These are phyloP conservation scores for Amphibalanus amphitrite DNA, from an alignment of 1,140 invertebrate genomes.

Conservation along the genomic window DNA sequence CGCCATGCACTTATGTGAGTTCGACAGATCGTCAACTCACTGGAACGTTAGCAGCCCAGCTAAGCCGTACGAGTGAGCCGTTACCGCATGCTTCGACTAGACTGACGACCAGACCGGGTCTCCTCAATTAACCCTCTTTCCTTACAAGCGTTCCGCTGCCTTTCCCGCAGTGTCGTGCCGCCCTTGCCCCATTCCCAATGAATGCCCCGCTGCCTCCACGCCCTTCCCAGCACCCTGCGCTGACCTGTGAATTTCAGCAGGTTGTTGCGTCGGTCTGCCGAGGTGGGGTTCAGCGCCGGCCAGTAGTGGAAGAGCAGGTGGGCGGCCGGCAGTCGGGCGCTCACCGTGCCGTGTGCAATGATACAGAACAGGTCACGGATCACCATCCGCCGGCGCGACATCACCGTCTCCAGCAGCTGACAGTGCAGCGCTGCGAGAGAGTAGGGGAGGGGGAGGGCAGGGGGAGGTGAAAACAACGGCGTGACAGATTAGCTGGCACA, in stretches of 20 bases:
- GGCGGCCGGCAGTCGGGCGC: conserved; percentile 74
- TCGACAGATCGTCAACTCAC: too few relatives aligned
- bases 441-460: background rate
- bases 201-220: conserved; percentile 26
- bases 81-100: too few relatives aligned
- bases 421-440: conserved; percentile 62
- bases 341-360: conserved; percentile 87
- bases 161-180: background rate
- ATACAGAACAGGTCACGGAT: conserved; percentile 88
- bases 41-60: too few relatives aligned
- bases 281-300: conserved; percentile 67
- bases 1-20: too few relatives aligned
- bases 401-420: conserved; percentile 85
- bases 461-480: too few relatives aligned
- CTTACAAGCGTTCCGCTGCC: too few relatives aligned
- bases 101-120: too few relatives aligned
- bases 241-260: conserved; percentile 87
- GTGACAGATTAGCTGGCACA: too few relatives aligned
- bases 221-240: conserved; percentile 77
- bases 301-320: conserved; percentile 97
- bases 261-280: too few relatives aligned
- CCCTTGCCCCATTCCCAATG: background rate
- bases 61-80: too few relatives aligned
- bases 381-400: conserved; percentile 74
- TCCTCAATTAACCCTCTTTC: too few relatives aligned